Evolutionary conservation across 2,113 vertebrate species (phyloP), one percentile per base, ranked within the genome.

Genomic region (Ciconia stormi): DNA sequence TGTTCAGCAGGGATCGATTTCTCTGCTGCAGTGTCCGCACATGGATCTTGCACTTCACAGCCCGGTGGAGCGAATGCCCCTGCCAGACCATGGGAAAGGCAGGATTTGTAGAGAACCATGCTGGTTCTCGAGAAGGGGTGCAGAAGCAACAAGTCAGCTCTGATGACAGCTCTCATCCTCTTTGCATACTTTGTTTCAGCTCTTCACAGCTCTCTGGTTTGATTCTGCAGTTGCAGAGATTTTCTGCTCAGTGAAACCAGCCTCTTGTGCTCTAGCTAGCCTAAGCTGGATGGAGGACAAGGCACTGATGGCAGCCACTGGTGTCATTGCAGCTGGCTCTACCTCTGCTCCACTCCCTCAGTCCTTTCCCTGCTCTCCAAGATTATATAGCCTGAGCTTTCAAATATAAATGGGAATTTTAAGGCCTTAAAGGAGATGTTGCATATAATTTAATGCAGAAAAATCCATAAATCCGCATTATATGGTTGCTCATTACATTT

Each of bases 61-160:
- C 2, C n/a, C 0, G 0, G 23, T 32, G 59, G 22, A n/a, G 13
- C 2, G 9, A 59, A 40, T 30, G 21, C 30, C 42, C 49, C 47
- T 50, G 34, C 10, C 81, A 67, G 56, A 29, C 32, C 32, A 5
- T 6, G 27, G 14, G 69, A 20, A 90, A 76, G 30, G 44, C 18
- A 30, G 38, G 20, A 40, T 38, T 78, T 44, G 11, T 46, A 49
- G 50, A 25, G 12, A 56, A 7, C 16, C 6, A 1, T 1, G 1
- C 4, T 20, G 25, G 46, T 46, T 78, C 59, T 73, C 0, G 1
- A 5, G 15, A n/a, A 15, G 8, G 6, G 5, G 3, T 42, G 47
- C 32, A 47, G 65, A 82, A 80, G 9, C 36, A 92, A 27, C 21
- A 46, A 67, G 14, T 30, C 32, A 40, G 21, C 34, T 82, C 13